These are phyloP conservation scores for Pomacea canaliculata DNA, from an alignment of 2,888 invertebrate species.

Conservation along the genomic window DNA sequence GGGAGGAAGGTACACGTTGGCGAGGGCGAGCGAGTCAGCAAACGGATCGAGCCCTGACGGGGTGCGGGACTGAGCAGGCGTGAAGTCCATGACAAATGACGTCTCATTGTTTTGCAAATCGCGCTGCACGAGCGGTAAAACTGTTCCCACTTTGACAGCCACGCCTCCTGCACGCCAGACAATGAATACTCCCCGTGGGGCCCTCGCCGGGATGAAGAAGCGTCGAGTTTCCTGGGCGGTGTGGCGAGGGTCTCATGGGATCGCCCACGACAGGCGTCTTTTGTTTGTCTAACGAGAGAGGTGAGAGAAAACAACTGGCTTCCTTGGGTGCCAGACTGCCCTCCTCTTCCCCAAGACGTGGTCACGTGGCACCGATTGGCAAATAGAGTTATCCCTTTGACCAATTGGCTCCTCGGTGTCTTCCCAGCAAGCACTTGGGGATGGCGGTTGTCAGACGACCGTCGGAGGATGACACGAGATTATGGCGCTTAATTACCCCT, in stretches of 20 bases:
- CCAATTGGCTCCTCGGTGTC: conserved; percentile 1
- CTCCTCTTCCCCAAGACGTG: neutral
- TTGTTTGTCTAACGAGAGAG: conserved; percentile 5
- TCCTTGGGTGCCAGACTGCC: neutral
- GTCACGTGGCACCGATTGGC: neutral
- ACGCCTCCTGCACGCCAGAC: conserved; percentile 16
- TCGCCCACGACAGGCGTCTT: neutral
- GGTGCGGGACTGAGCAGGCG: neutral
- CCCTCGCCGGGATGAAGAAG: conserved; percentile 17
- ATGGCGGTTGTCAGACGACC: neutral
- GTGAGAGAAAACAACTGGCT: neutral
- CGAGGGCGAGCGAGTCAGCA: too few species aligned
- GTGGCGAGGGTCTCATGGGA: conserved; percentile 9
- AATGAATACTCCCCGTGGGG: conserved; percentile 25
- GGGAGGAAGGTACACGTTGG: too few species aligned
- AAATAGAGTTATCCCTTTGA: conserved; percentile 9
- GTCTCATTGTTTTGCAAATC: conserved; percentile 24
- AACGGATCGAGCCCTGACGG: too few species aligned
- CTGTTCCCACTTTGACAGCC: conserved; percentile 11
- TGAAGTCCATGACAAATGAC: conserved; percentile 19
- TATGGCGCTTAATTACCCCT: conserved; percentile 5
- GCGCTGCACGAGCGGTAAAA: conserved; percentile 9
- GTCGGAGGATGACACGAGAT: neutral
- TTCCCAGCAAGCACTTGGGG: neutral
- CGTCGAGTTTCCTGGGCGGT: conserved; percentile 11